Percentiles rank a stretch among this genome's conserved stretches.
Evolutionary conservation across 2,113 vertebrate genomes (phyloP).

Genomic region (Dipodomys spectabilis): DNA sequence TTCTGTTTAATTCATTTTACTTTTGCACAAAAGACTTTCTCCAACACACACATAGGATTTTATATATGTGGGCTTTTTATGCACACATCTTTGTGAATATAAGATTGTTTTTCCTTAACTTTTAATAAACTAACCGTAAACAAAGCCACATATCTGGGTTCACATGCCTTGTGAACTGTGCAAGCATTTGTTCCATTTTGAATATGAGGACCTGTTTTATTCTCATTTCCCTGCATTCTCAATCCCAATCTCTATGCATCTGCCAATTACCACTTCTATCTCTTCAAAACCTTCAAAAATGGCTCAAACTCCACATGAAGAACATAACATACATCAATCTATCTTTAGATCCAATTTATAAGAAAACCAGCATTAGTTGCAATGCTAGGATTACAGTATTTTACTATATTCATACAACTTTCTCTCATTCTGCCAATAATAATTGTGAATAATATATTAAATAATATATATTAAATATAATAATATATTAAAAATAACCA

Average conservation of each 20-base stretch:
- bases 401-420: background rate
- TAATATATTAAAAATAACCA: background rate
- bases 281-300: background rate
- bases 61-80: too few species aligned
- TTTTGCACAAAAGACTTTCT: too few species aligned
- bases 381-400: background rate
- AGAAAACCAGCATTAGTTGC: background rate
- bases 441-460: background rate
- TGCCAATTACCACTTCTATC: background rate
- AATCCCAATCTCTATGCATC: background rate
- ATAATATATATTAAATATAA: background rate
- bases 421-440: background rate
- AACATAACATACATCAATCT: background rate
- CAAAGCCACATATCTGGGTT: background rate
- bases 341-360: background rate
- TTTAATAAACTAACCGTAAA: background rate
- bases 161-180: background rate
- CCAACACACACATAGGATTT: background rate
- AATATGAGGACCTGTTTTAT: background rate
- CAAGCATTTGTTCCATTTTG: background rate
- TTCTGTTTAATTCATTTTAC: too few species aligned
- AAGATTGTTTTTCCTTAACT: background rate
- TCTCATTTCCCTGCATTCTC: background rate
- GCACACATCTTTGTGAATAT: background rate
- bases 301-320: background rate